Percentiles rank a stretch among this genome's conserved stretches.
Evolutionary conservation across 2,113 vertebrate species (phyloP).

Genomic region (Vulpes ferrilata): DNA sequence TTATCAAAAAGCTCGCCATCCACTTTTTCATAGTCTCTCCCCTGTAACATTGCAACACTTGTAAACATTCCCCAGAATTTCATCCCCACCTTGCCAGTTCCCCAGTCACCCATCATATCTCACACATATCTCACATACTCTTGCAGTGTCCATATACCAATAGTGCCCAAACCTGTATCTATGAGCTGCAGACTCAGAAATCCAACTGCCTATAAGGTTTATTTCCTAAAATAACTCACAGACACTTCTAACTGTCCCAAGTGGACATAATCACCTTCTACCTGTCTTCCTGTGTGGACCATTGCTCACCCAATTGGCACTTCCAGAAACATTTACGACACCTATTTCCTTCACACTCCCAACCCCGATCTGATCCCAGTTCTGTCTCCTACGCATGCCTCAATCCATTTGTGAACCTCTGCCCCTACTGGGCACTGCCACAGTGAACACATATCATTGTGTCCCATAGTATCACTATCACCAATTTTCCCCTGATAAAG

Average conservation of each 20-base stretch:
- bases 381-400: neutral
- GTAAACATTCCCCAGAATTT: neutral
- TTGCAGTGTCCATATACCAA: neutral
- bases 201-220: neutral
- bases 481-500: neutral
- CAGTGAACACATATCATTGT: neutral
- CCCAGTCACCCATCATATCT: neutral
- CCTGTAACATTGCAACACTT: neutral
- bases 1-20: neutral
- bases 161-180: neutral
- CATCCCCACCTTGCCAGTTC: neutral
- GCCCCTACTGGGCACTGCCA: neutral
- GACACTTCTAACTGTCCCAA: neutral
- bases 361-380: neutral
- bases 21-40: neutral
- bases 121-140: fast-evolving
- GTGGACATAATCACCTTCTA: neutral
- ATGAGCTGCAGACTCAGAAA: neutral
- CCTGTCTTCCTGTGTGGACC: neutral
- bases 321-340: neutral
- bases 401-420: neutral
- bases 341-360: neutral
- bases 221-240: neutral
- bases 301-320: neutral
- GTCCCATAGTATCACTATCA: neutral